Base-by-base conservation (phyloP, 2,113 vertebrate species). In the Tauraco erythrolophus region DNA sequence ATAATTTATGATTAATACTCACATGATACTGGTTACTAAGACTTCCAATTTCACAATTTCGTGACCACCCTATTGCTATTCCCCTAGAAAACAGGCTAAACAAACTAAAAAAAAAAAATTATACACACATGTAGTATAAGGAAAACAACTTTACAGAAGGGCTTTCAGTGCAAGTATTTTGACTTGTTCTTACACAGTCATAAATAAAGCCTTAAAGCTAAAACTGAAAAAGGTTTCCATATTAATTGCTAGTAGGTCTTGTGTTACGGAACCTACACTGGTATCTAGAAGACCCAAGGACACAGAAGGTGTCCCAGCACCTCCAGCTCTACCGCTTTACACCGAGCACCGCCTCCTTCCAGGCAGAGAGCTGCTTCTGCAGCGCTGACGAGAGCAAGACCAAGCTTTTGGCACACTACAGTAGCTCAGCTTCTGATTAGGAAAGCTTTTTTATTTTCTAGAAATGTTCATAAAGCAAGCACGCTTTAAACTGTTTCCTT, bases 241-340 rank as follows among this genome's bases (percentile, higher is more conserved):
- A 56, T 33, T 35, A 79, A 53, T 8, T 39, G 27, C 57, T 6
- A 27, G 30, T 4, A n/a, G 16, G 24, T 25, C 18, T 22, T 1
- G 3, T 22, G 27, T 11, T 33, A 31, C 1, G 46, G 46, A 76
- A 1, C 15, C 30, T 39, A 3, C 0, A 0, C 8, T 27, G 31
- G 24, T 3, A 14, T 7, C 19, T 11, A 19, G 24, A 25, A 31
- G 56, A 37, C n/a, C 54, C 7, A 21, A 33, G 61, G 25, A 19
- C 46, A 3, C 9, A 88, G 46, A n/a, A 54, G 9, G 31, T 27
- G 46, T 50, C 41, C 30, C 71, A 53, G 28, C 46, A 41, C 17
- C 35, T 35, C n/a, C 48, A 84, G 62, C 23, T 46, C 25, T 10
- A 48, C 5, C 17, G 2, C 39, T 51, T 46, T 15, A 4, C 2